phyloP scores from a whole-genome alignment of 2,113 vertebrate species.

The Solenodon paradoxus region DNA sequence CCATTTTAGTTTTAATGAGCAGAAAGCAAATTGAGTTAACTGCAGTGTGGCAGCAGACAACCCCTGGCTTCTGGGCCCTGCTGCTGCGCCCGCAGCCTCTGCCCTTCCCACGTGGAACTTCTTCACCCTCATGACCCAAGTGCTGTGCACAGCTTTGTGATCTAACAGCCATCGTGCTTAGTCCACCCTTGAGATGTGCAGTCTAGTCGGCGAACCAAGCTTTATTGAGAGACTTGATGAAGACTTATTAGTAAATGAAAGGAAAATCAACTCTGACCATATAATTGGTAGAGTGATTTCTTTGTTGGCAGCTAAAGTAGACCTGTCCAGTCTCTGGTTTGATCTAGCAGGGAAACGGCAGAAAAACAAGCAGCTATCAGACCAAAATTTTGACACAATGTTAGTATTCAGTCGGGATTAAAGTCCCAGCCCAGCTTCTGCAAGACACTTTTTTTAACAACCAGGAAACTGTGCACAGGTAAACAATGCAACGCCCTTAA shows the following conservation, averaged over 20 bases:
- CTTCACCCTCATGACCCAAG: not conserved
- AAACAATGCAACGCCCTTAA: constrained; percentile 61
- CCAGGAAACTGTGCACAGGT: constrained; percentile 58
- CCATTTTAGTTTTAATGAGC: not conserved
- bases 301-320: not conserved
- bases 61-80: not conserved
- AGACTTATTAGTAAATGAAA: not conserved
- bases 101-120: not conserved
- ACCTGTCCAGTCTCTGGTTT: constrained; percentile 13
- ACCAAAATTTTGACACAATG: not conserved
- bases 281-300: constrained; percentile 19
- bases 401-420: not conserved
- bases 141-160: not conserved
- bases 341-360: not conserved
- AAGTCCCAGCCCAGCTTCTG: not conserved
- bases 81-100: not conserved
- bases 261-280: not conserved
- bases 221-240: constrained; percentile 31
- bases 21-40: not conserved
- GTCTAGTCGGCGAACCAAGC: not conserved
- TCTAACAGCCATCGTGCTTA: not conserved
- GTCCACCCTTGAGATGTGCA: constrained; percentile 6
- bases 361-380: not conserved
- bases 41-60: not conserved
- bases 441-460: constrained; percentile 43